phyloP scores from a whole-genome alignment of 1,140 invertebrate genomes.

The Cherax destructor region DNA sequence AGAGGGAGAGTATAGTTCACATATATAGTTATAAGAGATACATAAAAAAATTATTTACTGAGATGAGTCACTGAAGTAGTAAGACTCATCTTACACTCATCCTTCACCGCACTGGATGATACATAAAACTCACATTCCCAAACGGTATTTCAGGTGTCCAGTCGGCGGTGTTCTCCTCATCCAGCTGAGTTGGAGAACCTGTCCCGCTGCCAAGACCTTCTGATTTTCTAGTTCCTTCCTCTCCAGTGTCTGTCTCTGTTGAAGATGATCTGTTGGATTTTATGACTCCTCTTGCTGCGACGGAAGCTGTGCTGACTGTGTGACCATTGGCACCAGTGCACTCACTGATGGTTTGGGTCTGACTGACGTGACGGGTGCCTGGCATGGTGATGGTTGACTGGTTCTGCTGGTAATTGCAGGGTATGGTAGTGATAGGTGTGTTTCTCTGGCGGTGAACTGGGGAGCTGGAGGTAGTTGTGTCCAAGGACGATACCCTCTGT shows the following conservation, averaged over 20 bases:
- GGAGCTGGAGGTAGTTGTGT: neutral
- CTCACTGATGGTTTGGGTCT: neutral
- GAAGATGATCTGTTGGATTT: neutral
- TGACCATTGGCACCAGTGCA: constrained; percentile 17
- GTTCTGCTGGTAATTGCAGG: constrained; percentile 6
- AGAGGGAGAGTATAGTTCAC: too few relatives aligned
- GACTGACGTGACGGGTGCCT: neutral
- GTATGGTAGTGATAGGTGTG: neutral
- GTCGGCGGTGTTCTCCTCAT: constrained; percentile 75
- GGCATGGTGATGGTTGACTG: neutral
- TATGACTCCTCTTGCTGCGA: neutral
- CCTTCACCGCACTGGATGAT: neutral
- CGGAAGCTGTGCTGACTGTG: neutral
- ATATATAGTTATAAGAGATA: too few relatives aligned
- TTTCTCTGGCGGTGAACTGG: constrained; percentile 1
- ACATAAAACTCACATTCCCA: constrained; percentile 83
- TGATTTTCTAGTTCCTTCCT: constrained; percentile 3
- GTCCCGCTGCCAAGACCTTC: constrained; percentile 1
- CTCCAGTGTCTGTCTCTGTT: constrained; percentile 3
- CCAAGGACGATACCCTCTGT: neutral
- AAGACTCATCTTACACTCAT: too few relatives aligned
- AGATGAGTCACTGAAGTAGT: too few relatives aligned
- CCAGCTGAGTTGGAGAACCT: constrained; percentile 29
- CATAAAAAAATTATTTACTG: too few relatives aligned
- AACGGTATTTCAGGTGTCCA: constrained; percentile 95